Conservation (phyloP, 2,888 invertebrate genomes). For the Amblyjoppa fuscipennis region DNA sequence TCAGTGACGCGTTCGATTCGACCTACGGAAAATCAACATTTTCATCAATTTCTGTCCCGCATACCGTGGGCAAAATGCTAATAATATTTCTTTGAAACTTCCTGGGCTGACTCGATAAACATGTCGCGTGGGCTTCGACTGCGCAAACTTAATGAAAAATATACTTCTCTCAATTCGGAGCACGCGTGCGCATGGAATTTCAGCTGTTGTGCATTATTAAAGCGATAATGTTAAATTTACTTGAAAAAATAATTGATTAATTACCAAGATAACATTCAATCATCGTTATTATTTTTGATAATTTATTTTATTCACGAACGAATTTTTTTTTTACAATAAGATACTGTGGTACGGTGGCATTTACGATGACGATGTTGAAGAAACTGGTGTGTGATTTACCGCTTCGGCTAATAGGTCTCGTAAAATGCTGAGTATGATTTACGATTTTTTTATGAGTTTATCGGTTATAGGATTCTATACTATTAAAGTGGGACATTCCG, state of each 20-base stretch:
- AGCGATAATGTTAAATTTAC: not conserved
- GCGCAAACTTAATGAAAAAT: not conserved
- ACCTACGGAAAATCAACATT: conserved; percentile 45
- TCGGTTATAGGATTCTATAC: not conserved
- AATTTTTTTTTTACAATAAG: not conserved
- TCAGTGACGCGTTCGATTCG: conserved; percentile 28
- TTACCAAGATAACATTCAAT: not conserved
- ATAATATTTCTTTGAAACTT: conserved; percentile 52
- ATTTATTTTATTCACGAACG: too few species aligned
- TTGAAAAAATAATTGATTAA: not conserved
- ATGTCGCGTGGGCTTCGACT: not conserved
- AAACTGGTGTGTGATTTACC: conserved; percentile 7
- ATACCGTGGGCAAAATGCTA: conserved; percentile 35
- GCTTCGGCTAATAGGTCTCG: not conserved
- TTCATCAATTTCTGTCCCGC: conserved; percentile 52
- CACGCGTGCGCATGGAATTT: not conserved
- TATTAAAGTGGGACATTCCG: not conserved
- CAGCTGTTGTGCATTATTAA: not conserved
- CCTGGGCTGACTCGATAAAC: not conserved
- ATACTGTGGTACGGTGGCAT: not conserved
- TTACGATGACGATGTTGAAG: conserved; percentile 23
- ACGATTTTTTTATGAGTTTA: conserved; percentile 40
- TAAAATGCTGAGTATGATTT: conserved; percentile 40
- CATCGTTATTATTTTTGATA: too few species aligned
- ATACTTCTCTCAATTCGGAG: not conserved